These are phyloP conservation scores for Podocnemis expansa DNA, from an alignment of 2,113 vertebrate genomes.

Conservation along the genomic window DNA sequence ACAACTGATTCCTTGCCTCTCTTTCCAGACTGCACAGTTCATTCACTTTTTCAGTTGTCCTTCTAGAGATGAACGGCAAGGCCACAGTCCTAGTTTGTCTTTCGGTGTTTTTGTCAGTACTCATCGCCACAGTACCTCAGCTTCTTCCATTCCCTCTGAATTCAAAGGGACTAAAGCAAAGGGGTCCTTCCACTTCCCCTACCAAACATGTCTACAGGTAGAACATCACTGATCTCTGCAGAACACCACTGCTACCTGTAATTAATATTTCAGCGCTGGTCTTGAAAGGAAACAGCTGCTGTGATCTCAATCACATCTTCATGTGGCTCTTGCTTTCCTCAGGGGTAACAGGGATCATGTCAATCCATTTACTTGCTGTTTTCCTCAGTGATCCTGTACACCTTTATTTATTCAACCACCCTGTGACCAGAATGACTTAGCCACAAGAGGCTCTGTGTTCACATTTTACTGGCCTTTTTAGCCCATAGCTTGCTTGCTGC, in stretches of 20 bases:
- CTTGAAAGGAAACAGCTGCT: slow-evolving; percentile 31
- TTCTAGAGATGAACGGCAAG: background rate
- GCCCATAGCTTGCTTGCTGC: background rate
- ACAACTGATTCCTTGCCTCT: background rate
- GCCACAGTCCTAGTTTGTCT: background rate
- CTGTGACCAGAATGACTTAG: background rate
- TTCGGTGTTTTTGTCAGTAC: background rate
- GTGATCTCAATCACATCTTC: background rate
- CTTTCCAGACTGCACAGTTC: background rate
- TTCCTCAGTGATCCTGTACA: background rate
- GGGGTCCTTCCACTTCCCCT: background rate
- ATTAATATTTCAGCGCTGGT: slow-evolving; percentile 22
- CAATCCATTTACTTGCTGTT: background rate
- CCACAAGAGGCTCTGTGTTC: accelerated
- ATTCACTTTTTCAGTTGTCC: background rate
- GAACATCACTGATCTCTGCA: background rate
- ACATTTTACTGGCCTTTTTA: background rate
- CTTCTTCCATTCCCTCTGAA: background rate
- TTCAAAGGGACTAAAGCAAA: background rate
- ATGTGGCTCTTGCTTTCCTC: background rate
- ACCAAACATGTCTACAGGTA: background rate
- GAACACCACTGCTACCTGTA: slow-evolving; percentile 21
- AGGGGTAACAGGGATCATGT: background rate
- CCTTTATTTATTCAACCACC: background rate
- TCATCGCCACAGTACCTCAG: background rate